Evolutionary conservation across 2,113 vertebrate species (phyloP).

Genomic region (Paramormyrops kingsleyae): DNA sequence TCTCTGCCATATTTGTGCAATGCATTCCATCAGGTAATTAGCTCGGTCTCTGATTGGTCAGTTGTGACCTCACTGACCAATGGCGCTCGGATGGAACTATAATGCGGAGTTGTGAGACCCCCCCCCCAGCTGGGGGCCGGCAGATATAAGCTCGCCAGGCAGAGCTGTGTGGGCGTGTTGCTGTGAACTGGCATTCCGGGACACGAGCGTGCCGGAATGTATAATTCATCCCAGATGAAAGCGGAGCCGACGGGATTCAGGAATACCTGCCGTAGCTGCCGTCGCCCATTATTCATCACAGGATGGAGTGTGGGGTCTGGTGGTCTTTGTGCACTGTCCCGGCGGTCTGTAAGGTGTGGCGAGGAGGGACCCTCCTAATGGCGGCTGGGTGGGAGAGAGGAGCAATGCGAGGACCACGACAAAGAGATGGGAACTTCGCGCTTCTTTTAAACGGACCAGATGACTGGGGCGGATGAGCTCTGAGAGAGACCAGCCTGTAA

Average conservation of each 20-base stretch:
- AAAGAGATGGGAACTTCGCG: not conserved
- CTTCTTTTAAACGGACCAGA: not conserved
- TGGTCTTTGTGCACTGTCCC: too few relatives aligned
- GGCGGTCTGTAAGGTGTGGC: not conserved
- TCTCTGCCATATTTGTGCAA: not conserved
- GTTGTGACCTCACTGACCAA: not conserved
- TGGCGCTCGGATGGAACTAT: not conserved
- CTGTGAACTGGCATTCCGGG: not conserved
- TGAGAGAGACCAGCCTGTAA: not conserved
- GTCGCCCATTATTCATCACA: not conserved
- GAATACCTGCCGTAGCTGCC: not conserved
- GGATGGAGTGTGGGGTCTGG: not conserved
- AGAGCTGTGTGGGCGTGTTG: not conserved
- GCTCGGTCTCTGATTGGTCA: not conserved
- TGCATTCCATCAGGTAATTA: not conserved
- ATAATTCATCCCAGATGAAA: slow-evolving; percentile 14
- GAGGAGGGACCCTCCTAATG: not conserved
- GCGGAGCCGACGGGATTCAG: not conserved
- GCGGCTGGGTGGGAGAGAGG: not conserved
- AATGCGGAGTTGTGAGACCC: not conserved
- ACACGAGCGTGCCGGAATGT: not conserved
- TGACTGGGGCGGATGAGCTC: not conserved
- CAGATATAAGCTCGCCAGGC: not conserved
- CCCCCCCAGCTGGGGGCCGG: not conserved
- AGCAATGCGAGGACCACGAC: not conserved